Percentiles rank a stretch among this genome's conserved stretches.
phyloP scores from a whole-genome alignment of 2,113 vertebrate genomes.

The Sula dactylatra region DNA sequence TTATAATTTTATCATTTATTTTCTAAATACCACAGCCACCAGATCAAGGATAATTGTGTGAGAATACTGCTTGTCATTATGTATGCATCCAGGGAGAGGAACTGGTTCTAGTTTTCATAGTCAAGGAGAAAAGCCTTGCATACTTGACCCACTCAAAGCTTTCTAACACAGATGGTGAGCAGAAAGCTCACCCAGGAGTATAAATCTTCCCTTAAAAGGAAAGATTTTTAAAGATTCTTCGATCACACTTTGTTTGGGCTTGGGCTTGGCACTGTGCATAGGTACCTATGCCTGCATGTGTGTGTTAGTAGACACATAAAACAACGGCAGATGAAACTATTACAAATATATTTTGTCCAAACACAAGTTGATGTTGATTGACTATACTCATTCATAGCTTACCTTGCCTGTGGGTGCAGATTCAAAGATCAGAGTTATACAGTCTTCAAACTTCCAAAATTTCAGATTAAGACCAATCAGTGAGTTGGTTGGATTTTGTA shows the following conservation, averaged over 20 bases:
- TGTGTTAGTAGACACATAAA: not conserved
- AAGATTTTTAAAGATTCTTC: not conserved
- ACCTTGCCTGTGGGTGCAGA: not conserved
- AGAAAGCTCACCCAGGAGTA: not conserved
- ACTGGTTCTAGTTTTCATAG: not conserved
- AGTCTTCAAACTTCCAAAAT: not conserved
- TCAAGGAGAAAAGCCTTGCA: not conserved
- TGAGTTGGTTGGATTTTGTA: not conserved
- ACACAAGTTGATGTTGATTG: not conserved
- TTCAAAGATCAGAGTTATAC: not conserved
- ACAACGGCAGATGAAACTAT: not conserved
- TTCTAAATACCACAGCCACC: not conserved
- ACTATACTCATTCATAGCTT: not conserved
- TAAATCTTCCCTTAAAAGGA: constrained; percentile 1
- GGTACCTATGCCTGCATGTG: not conserved
- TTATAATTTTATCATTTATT: not conserved
- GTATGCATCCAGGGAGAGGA: not conserved
- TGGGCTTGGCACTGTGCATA: not conserved
- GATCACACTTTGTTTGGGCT: not conserved
- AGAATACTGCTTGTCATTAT: not conserved
- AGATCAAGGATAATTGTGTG: not conserved
- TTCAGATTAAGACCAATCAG: not conserved
- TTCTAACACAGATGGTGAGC: not conserved
- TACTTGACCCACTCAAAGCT: not conserved
- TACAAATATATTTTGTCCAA: not conserved